Percentiles rank a stretch among this genome's conserved stretches.
These are phyloP conservation scores for Crocallis elinguaria DNA, from an alignment of 2,888 invertebrate genomes.

Conservation along the genomic window DNA sequence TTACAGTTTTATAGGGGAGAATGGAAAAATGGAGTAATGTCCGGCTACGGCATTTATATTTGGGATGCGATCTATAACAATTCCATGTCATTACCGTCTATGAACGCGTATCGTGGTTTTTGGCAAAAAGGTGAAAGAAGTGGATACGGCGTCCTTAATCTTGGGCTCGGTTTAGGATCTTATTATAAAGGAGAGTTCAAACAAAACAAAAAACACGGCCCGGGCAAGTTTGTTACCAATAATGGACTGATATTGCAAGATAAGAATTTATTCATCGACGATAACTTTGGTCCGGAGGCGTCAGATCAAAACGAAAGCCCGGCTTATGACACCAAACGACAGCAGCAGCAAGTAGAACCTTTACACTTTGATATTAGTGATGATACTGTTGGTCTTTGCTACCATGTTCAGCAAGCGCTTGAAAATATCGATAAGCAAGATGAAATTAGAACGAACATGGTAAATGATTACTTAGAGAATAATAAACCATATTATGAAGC, in stretches of 20 bases:
- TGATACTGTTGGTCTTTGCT: slow-evolving; percentile 69
- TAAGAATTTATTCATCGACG: slow-evolving; percentile 78
- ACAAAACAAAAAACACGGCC: slow-evolving; percentile 84
- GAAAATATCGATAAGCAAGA: slow-evolving; percentile 63
- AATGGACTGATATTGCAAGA: slow-evolving; percentile 80
- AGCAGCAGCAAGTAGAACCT: slow-evolving; percentile 47
- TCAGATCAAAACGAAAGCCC: slow-evolving; percentile 37
- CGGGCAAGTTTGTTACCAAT: slow-evolving; percentile 81
- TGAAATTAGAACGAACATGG: slow-evolving; percentile 54
- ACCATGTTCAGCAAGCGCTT: slow-evolving; percentile 71
- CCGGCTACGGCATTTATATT: slow-evolving; percentile 85
- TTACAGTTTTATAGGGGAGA: slow-evolving; percentile 85
- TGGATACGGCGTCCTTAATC: slow-evolving; percentile 76
- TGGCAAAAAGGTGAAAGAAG: slow-evolving; percentile 83
- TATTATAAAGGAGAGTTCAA: slow-evolving; percentile 83
- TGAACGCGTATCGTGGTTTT: slow-evolving; percentile 80
- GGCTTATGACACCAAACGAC: slow-evolving; percentile 38
- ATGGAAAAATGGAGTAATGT: slow-evolving; percentile 84
- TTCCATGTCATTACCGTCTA: slow-evolving; percentile 79
- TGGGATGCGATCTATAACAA: slow-evolving; percentile 83
- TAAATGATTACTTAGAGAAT: slow-evolving; percentile 61
- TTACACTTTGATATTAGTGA: slow-evolving; percentile 63
- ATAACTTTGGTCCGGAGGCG: slow-evolving; percentile 67
- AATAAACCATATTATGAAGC: slow-evolving; percentile 49
- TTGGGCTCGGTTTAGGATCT: slow-evolving; percentile 82